A percentile compares a stretch with the other conserved stretches of the same genome.
These are phyloP conservation scores for Heliocidaris tuberculata DNA, from an alignment of 35 echinoderm and acorn worm species.

Conservation along the genomic window DNA sequence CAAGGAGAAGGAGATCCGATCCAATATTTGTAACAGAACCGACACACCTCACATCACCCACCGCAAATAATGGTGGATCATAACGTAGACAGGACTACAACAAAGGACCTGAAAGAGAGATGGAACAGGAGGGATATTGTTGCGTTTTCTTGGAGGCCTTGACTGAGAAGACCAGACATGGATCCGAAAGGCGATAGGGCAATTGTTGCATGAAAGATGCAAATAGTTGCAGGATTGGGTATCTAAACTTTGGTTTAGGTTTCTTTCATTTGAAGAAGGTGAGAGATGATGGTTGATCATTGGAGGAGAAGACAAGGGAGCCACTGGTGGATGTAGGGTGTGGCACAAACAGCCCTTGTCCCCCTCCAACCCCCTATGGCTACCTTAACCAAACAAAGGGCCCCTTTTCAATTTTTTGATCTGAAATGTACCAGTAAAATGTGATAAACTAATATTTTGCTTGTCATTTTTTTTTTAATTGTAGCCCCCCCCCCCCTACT, in stretches of 20 bases:
- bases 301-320: not conserved
- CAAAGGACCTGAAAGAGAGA: not conserved
- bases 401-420: no score
- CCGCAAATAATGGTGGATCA: not conserved
- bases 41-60: slow-evolving; percentile 37
- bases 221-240: not conserved
- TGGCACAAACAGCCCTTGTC: no score
- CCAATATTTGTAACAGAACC: slow-evolving; percentile 27
- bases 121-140: not conserved
- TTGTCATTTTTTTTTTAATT: no score
- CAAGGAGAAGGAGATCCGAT: slow-evolving; percentile 1
- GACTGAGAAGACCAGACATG: not conserved
- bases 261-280: not conserved
- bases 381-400: no score
- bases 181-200: not conserved
- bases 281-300: not conserved
- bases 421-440: no score
- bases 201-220: not conserved
- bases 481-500: no score
- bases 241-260: not conserved
- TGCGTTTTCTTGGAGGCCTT: not conserved
- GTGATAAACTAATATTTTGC: no score
- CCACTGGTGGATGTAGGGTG: no score
- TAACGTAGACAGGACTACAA: not conserved
- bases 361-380: no score